phyloP scores from a whole-genome alignment of 2,113 vertebrate genomes.

The Gadus macrocephalus region DNA sequence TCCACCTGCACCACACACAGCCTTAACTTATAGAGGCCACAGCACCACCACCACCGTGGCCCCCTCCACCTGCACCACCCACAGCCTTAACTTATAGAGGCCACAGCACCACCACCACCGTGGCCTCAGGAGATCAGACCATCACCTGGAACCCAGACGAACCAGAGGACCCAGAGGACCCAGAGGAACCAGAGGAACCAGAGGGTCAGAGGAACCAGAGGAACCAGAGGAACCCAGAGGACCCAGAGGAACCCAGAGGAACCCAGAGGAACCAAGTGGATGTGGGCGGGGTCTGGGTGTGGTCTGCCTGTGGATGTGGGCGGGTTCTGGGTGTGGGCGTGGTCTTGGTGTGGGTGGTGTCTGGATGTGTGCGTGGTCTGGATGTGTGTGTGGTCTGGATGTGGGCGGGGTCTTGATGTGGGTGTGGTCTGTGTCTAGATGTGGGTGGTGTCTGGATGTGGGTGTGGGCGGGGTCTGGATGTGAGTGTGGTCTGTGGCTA shows the following conservation, averaged over 20 bases:
- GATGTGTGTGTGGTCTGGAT: too few species aligned
- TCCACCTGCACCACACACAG: conserved; percentile 76
- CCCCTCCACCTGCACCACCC: conserved; percentile 83
- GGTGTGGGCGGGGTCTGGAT: neutral
- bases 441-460: neutral
- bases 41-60: conserved; percentile 81
- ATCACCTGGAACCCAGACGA: too few species aligned
- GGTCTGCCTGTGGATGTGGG: neutral
- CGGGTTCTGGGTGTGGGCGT: neutral
- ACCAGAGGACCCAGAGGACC: too few species aligned
- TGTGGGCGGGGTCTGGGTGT: neutral
- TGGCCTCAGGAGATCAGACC: too few species aligned
- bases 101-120: too few species aligned
- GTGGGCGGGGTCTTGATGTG: neutral
- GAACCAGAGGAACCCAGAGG: too few species aligned
- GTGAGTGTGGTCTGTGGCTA: neutral
- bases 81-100: too few species aligned
- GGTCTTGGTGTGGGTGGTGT: neutral
- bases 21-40: too few species aligned
- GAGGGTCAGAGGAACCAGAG: too few species aligned
- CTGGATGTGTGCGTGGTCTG: neutral
- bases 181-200: too few species aligned
- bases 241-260: too few species aligned
- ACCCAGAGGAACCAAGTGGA: neutral
- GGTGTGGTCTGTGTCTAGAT: neutral